Evolutionary conservation across 2,888 invertebrate species (phyloP), one percentile per base, ranked within the genome.

Genomic region (Pimpla rufipes): DNA sequence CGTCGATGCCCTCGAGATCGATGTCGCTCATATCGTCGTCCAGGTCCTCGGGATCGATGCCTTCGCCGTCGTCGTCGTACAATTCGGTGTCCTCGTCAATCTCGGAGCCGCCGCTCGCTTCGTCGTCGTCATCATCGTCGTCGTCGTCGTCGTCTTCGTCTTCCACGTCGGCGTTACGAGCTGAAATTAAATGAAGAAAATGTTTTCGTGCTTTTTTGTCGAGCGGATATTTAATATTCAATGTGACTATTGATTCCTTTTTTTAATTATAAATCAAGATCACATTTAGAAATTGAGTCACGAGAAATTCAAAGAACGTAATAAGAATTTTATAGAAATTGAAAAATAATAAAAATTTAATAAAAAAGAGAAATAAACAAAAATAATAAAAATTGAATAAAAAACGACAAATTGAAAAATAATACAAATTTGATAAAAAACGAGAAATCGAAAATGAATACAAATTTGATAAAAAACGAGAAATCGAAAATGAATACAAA

Each of bases 31-130:
- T 78, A 80, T 91, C 89, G 35, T 94, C 94, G 1, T 94, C 94
- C 11, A 92, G 92, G 11, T 94, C 94, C 16, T 94, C 94, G 0
- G 94, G 94, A 10, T 93, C 94, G 16, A 93, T 93, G 90, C 94
- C 93, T 45, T 88, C 87, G 6, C 79, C 85, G 18, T 88, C 87
- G 57, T 87, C 86, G 13, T 84, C 84, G 16, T 86, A 86, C 42
- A 88, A 88, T 47, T 86, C 83, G 59, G 84, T 78, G 40, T 89
- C 88, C 21, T 87, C 85, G n/a, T 74, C 86, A 76, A 67, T 81
- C 67, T 87, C 85, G 6, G 78, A 74, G 6, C 84, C 86, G 8
- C 77, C 55, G 10, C 62, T 79, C 7, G 71, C 82, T 59, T 86
- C 90, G 52, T 88, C 90, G n/a, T 90, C 90, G 50, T 70, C 55